Conservation (phyloP, 1,140 invertebrate species). For the Druon quercuslanigerum region DNA sequence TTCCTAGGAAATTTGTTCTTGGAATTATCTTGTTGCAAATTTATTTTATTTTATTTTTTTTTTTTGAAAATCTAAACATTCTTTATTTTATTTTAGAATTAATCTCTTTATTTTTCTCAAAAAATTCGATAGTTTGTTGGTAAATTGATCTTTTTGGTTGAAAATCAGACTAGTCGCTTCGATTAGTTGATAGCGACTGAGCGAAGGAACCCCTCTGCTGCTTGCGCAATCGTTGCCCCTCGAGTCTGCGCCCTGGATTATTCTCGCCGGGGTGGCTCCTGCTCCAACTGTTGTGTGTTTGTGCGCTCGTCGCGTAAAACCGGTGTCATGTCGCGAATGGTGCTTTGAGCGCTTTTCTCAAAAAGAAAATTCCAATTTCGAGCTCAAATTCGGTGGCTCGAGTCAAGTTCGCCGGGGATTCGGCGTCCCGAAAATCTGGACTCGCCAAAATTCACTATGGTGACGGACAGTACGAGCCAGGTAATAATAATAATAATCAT, state of each 20-base stretch:
- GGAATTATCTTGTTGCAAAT: too few relatives aligned
- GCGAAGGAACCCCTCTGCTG: constrained; percentile 39
- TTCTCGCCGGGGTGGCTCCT: constrained; percentile 64
- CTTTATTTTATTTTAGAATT: too few relatives aligned
- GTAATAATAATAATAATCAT: constrained; percentile 47
- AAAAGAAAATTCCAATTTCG: constrained; percentile 6
- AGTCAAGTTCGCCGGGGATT: neutral
- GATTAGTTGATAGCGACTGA: constrained; percentile 46
- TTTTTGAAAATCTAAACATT: too few relatives aligned
- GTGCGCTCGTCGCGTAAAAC: constrained; percentile 46
- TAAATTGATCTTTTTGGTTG: too few relatives aligned
- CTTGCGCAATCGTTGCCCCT: constrained; percentile 61
- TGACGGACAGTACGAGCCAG: constrained; percentile 69
- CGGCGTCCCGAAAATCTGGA: constrained; percentile 19
- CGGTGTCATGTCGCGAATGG: constrained; percentile 48
- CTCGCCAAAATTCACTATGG: constrained; percentile 56
- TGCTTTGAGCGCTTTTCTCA: constrained; percentile 45
- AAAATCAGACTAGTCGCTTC: constrained; percentile 28
- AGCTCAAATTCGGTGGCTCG: constrained; percentile 12
- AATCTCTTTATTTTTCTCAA: too few relatives aligned
- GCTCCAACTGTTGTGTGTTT: constrained; percentile 47
- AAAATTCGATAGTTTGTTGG: too few relatives aligned
- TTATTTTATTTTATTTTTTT: too few relatives aligned
- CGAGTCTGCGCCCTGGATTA: constrained; percentile 65
- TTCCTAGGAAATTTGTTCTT: too few relatives aligned